Base-by-base conservation (phyloP, 2,888 invertebrate genomes). In the Tridacna crocea region DNA sequence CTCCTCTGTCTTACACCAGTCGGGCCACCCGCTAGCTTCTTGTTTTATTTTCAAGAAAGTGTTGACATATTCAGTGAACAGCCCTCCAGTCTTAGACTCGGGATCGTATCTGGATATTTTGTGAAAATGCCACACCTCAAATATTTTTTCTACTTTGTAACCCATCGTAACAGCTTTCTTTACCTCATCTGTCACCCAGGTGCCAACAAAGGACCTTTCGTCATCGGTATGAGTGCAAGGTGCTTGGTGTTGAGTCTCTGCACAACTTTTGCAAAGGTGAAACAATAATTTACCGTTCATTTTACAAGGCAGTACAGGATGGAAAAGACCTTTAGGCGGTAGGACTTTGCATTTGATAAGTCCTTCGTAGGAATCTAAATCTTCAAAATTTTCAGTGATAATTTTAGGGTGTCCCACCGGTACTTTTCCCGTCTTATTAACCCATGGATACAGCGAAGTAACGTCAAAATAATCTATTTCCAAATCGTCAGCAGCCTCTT, bases 31-130 rank as follows among this genome's bases (percentile, higher is more conserved):
- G n/a, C n/a, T n/a, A n/a, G n/a, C n/a, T n/a, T n/a, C n/a, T n/a
- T n/a, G n/a, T n/a, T n/a, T n/a, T n/a, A n/a, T n/a, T n/a, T 75
- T 0, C 55, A 36, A 0, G 92, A 92, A 87, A 87, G 92, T 1
- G 88, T 91, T 92, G 19, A 90, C 65, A 51, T 88, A 87, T 10
- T 91, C 12, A 11, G 72, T 72, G n/a, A 72, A 72, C 19, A 72
- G 24, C n/a, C 72, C 72, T 26, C 70, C 72, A 36, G 47, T 24
- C 27, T 24, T 72, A 10, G 72, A 26, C 4, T 48, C 55, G 24
- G 51, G 72, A 13, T 74, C 74, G 22, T 74, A 74, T 27, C 58
- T 55, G 2, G 74, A 74, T 27, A 72, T 72, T n/a, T 72, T 27
- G n/a, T 51, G 22, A 24, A 72, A 48, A 24, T 72, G 48, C 55